Conservation (phyloP, 2,888 invertebrate species). For the Cheilosia grossa region DNA sequence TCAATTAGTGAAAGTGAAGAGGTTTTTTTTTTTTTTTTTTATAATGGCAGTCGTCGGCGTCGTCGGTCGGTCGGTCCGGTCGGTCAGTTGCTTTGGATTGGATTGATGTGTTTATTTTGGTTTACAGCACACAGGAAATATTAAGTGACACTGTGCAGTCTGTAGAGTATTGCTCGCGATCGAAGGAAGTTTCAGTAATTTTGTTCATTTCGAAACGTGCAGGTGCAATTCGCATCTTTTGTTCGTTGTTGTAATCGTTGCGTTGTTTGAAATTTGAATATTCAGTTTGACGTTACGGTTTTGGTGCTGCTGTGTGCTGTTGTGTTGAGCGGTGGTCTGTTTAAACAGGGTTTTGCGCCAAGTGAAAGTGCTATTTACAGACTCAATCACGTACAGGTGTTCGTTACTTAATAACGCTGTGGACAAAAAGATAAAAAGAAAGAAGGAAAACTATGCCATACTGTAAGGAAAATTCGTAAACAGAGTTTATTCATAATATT, state of each 20-base stretch:
- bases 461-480: background rate
- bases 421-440: background rate
- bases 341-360: constrained; percentile 10
- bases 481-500: background rate
- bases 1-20: constrained; percentile 57
- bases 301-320: too few species aligned
- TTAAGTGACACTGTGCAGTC: background rate
- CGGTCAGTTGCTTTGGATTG: background rate
- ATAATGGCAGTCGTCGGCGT: background rate
- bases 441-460: background rate
- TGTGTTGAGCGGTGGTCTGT: background rate
- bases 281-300: constrained; percentile 12
- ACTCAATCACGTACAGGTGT: constrained; percentile 21
- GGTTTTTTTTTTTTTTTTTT: too few species aligned
- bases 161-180: background rate
- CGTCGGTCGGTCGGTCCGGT: too few species aligned
- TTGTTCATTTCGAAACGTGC: background rate
- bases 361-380: constrained; percentile 61
- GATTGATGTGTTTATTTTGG: constrained; percentile 21
- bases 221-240: background rate
- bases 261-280: constrained; percentile 10
- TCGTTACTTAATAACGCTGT: constrained; percentile 21
- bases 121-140: constrained; percentile 17
- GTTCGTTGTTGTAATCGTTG: background rate
- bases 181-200: constrained; percentile 5